Evolutionary conservation across 2,113 vertebrate genomes (phyloP).

Genomic region (Xyrauchen texanus): DNA sequence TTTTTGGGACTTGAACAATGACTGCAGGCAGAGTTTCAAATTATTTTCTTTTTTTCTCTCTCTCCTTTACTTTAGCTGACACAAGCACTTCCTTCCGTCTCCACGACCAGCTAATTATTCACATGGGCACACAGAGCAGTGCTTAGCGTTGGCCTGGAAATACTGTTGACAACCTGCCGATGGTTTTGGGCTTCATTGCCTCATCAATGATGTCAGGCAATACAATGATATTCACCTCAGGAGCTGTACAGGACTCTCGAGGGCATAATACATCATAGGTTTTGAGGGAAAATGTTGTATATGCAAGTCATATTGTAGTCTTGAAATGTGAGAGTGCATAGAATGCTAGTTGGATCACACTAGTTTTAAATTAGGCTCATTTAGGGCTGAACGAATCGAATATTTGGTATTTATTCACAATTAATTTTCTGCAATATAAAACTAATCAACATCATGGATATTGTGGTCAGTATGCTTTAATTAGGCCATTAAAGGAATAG

Average conservation of each 20-base stretch:
- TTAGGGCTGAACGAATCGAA: no score
- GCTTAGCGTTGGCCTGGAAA: constrained; percentile 4
- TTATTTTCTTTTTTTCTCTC: not conserved
- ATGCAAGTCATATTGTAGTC: not conserved
- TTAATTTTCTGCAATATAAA: no score
- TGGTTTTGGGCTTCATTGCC: constrained; percentile 20
- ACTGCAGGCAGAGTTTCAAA: not conserved
- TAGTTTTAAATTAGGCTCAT: not conserved
- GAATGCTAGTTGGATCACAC: no score
- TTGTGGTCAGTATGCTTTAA: no score
- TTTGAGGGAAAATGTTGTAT: not conserved
- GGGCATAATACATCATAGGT: no score
- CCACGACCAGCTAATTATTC: constrained; percentile 24
- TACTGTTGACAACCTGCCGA: not conserved
- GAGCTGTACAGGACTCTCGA: not conserved
- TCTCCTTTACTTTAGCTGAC: constrained; percentile 32
- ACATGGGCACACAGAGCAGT: not conserved
- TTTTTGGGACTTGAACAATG: constrained; percentile 4
- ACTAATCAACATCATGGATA: no score
- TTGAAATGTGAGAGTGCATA: no score
- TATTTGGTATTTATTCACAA: no score
- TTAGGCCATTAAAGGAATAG: no score
- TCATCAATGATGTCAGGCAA: constrained; percentile 21
- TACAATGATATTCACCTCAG: not conserved
- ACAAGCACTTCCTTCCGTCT: constrained; percentile 23